phyloP scores from a whole-genome alignment of 1,140 invertebrate genomes.

The Rhopalosiphum maidis region DNA sequence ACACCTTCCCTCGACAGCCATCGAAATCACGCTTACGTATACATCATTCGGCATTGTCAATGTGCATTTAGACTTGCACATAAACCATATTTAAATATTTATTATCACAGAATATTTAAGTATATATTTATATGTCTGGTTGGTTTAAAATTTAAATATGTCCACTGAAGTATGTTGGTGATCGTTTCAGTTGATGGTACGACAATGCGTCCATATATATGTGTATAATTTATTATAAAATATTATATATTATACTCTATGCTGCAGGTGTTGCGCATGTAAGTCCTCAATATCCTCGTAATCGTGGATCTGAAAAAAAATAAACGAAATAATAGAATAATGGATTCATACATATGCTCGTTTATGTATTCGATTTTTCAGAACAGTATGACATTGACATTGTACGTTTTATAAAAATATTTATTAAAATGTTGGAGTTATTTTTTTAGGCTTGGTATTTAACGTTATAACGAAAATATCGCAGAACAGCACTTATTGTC shows the following conservation, averaged over 20 bases:
- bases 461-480: too few relatives aligned
- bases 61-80: neutral
- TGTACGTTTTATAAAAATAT: neutral
- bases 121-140: neutral
- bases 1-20: neutral
- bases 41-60: neutral
- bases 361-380: neutral
- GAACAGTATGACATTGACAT: neutral
- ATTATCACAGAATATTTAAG: neutral
- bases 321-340: neutral
- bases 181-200: neutral
- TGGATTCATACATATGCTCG: neutral
- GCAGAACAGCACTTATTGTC: too few relatives aligned
- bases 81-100: neutral
- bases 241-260: neutral
- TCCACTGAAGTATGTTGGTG: neutral
- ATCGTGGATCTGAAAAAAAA: neutral
- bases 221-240: neutral
- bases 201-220: neutral
- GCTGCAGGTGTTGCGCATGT: neutral
- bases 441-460: too few relatives aligned
- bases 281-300: neutral
- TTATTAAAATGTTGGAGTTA: neutral
- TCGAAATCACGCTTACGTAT: neutral
- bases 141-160: neutral